Conservation (phyloP, 2,113 vertebrate genomes). For the Urocolius indicus region DNA sequence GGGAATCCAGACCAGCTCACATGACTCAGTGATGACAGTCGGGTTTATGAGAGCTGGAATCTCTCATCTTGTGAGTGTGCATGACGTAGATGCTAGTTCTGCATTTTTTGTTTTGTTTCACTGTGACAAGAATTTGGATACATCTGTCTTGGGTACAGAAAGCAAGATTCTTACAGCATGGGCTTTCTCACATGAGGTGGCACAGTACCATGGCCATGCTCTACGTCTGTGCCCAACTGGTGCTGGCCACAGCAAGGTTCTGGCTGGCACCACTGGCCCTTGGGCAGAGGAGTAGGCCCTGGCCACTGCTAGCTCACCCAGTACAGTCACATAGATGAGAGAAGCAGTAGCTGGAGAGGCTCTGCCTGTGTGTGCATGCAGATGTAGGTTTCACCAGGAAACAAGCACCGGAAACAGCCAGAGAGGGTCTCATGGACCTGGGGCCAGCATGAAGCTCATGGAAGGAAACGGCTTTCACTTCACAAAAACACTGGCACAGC, state of each 20-base stretch:
- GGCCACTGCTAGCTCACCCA: neutral
- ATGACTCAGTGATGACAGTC: neutral
- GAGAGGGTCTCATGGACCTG: neutral
- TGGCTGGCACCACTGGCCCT: neutral
- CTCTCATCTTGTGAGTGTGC: neutral
- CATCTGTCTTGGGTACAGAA: neutral
- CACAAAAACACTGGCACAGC: rapidly evolving
- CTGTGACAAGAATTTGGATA: neutral
- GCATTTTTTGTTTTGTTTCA: neutral
- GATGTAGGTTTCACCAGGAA: neutral
- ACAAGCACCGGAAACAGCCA: neutral
- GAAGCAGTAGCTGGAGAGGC: neutral
- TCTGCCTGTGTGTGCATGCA: neutral
- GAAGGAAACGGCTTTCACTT: neutral
- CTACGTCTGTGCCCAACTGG: rapidly evolving
- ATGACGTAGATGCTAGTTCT: neutral
- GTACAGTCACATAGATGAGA: rapidly evolving
- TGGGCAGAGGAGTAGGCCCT: neutral
- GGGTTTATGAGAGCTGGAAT: conserved; percentile 15
- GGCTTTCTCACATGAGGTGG: neutral
- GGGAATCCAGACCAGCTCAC: conserved; percentile 17
- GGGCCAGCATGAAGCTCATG: neutral
- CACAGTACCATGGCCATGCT: rapidly evolving
- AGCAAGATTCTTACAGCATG: neutral
- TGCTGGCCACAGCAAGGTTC: neutral